Evolutionary conservation across 2,888 invertebrate genomes (phyloP), one percentile per base, ranked within the genome.

Genomic region (Cactoblastis cactorum): DNA sequence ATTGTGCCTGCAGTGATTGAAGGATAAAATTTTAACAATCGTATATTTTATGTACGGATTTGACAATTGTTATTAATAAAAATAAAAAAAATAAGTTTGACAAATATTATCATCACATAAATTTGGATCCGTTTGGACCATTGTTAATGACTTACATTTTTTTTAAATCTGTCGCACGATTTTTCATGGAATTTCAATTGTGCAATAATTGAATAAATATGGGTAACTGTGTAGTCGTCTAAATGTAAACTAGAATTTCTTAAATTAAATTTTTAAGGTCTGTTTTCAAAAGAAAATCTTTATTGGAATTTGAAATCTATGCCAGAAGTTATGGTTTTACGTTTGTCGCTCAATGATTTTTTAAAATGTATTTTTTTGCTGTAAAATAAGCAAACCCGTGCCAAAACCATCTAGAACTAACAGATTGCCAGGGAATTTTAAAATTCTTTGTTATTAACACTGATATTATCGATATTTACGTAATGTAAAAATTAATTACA

Each of bases 401-500:
- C 83, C 80, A 80, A 83, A 84, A 83, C 83, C 83, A 83, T 83
- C 82, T 79, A 73, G 82, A 77, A 77, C 76, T 66, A 54, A 55
- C 61, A 61, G 58, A 53, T 53, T 48, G 65, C 69, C 68, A 67
- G 71, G 71, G 74, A 67, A 59, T 58, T 53, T 54, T 55, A 53
- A 52, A 33, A 24, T 37, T 34, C 43, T 34, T 18, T 14, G 5
- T 39, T 19, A 34, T 49, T 49, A 41, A 49, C 19, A 49, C 41
- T 33, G 12, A 24, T 12, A 45, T 34, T 24, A 32, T 46, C 0
- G 12, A 2, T 34, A 17, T 33, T 46, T 17, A n/a, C n/a, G n/a
- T n/a, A n/a, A n/a, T n/a, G n/a, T n/a, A n/a, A n/a, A n/a, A n/a
- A n/a, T n/a, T n/a, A n/a, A n/a, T n/a, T n/a, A n/a, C n/a, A n/a